Conservation (phyloP, 2,113 vertebrate species). For the Cephalopholis sonnerati region DNA sequence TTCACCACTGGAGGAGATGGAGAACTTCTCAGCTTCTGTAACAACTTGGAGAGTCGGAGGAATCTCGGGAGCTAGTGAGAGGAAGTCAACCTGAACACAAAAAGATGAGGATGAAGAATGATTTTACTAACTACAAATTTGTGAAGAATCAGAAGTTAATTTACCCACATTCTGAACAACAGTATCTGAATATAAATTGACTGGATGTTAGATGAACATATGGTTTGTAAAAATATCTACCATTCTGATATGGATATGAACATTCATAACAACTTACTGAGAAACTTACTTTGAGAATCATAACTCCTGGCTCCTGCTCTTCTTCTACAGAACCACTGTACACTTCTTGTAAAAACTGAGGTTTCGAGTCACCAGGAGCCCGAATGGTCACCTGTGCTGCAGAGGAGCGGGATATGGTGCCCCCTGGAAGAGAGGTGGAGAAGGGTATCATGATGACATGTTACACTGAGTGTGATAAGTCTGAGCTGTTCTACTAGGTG, state of each 20-base stretch:
- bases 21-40: constrained; percentile 73
- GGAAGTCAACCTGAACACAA: constrained; percentile 73
- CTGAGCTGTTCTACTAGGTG: neutral
- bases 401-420: constrained; percentile 72
- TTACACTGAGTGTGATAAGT: neutral
- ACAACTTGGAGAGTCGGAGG: constrained; percentile 66
- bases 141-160: neutral
- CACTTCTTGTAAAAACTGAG: constrained; percentile 77
- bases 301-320: constrained; percentile 65
- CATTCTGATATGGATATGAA: neutral
- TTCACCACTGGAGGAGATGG: constrained; percentile 66
- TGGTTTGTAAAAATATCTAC: neutral
- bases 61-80: constrained; percentile 40
- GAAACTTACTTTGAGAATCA: constrained; percentile 74
- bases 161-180: neutral
- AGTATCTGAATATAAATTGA: neutral
- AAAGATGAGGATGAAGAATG: neutral
- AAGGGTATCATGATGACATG: neutral
- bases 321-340: constrained; percentile 80
- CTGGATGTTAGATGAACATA: neutral
- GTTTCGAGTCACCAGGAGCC: constrained; percentile 78
- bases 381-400: constrained; percentile 75
- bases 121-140: neutral
- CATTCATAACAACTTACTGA: neutral
- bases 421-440: constrained; percentile 75